Evolutionary conservation across 2,888 invertebrate genomes (phyloP).

Genomic region (Pandemis heparana): DNA sequence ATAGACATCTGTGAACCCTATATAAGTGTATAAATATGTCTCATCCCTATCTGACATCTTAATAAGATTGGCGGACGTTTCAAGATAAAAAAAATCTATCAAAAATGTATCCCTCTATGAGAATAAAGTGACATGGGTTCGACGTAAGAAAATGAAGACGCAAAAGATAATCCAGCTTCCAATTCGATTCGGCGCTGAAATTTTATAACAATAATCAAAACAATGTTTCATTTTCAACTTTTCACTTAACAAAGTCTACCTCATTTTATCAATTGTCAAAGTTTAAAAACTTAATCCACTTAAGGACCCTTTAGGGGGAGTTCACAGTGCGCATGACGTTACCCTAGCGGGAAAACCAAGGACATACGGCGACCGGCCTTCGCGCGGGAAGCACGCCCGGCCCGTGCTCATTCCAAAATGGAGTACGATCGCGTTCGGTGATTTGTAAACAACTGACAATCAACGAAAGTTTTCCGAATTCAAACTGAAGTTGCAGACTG

Average conservation of each 20-base stretch:
- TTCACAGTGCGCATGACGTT: conserved; percentile 78
- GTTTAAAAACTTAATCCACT: conserved; percentile 85
- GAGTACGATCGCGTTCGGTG: conserved; percentile 68
- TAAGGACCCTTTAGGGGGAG: conserved; percentile 77
- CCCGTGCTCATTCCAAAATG: conserved; percentile 60
- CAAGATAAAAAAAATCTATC: conserved; percentile 51
- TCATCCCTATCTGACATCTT: conserved; percentile 25
- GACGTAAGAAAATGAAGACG: conserved; percentile 51
- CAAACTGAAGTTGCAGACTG: conserved; percentile 14
- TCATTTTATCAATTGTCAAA: conserved; percentile 83
- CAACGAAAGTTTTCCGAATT: conserved; percentile 39
- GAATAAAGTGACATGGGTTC: conserved; percentile 64
- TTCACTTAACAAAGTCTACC: conserved; percentile 79
- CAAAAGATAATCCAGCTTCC: conserved; percentile 16
- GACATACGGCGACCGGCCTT: conserved; percentile 71
- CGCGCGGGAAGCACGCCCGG: conserved; percentile 60
- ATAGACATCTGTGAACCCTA: not conserved
- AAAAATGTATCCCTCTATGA: conserved; percentile 43
- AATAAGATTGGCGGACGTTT: conserved; percentile 37
- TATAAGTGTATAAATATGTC: not conserved
- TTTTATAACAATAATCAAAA: conserved; percentile 42
- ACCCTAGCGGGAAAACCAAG: conserved; percentile 80
- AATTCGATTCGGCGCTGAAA: conserved; percentile 6
- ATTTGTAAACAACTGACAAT: conserved; percentile 63
- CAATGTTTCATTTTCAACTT: conserved; percentile 67